phyloP scores from a whole-genome alignment of 2,797 vertebrate species.

The Ptychobarbus kaznakovi region DNA sequence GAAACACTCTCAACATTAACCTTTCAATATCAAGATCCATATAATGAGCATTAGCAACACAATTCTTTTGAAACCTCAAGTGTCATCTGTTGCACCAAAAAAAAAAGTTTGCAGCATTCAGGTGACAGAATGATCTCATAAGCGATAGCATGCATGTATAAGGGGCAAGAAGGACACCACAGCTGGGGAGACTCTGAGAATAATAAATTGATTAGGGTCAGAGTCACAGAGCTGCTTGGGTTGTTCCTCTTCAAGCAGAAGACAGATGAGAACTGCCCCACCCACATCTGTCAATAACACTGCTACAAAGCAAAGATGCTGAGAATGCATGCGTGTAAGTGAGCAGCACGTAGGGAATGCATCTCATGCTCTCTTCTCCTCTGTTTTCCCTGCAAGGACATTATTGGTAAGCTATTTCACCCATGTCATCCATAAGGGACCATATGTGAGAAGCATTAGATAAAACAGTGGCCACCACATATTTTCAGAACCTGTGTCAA shows the following conservation, averaged over 20 bases:
- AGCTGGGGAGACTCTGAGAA: slow-evolving; percentile 8
- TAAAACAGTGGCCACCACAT: slow-evolving; percentile 64
- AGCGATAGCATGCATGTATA: background rate
- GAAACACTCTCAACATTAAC: slow-evolving; percentile 13
- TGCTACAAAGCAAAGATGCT: slow-evolving; percentile 42
- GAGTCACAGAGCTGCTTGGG: background rate
- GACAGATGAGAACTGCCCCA: slow-evolving; percentile 24
- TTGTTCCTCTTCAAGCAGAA: slow-evolving; percentile 22
- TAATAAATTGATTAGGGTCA: slow-evolving; percentile 50
- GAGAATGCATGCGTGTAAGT: slow-evolving; percentile 39
- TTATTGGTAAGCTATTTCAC: slow-evolving; percentile 11
- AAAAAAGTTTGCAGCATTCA: slow-evolving; percentile 5
- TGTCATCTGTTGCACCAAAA: slow-evolving; percentile 8
- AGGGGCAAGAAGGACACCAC: background rate
- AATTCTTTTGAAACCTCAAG: background rate
- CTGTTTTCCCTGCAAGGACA: slow-evolving; percentile 44
- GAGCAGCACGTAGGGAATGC: slow-evolving; percentile 7
- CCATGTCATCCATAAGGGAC: slow-evolving; percentile 42
- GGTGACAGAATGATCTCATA: background rate
- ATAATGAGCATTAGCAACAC: background rate
- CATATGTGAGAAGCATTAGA: slow-evolving; percentile 66
- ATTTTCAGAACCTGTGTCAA: slow-evolving; percentile 67
- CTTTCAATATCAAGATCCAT: background rate
- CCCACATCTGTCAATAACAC: slow-evolving; percentile 51
- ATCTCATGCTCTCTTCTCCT: slow-evolving; percentile 17